Base-by-base conservation (phyloP, 2,888 invertebrate genomes). In the Brenthis daphne region DNA sequence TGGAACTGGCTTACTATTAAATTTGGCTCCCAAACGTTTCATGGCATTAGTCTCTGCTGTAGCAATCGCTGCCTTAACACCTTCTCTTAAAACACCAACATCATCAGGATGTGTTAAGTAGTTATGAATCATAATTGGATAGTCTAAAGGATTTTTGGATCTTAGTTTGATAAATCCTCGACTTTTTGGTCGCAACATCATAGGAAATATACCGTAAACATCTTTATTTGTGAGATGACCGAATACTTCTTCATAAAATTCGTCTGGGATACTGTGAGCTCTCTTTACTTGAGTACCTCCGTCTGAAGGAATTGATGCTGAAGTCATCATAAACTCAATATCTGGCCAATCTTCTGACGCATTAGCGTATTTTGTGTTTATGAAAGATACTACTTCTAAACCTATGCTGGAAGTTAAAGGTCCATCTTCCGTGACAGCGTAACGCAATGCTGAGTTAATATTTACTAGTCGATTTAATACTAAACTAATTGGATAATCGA, bases 41-140 rank as follows among this genome's bases (percentile, higher is more conserved):
- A 97, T 93, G 0, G 97, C 95, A 75, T 94, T 91, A 0, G 97
- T 97, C 82, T 97, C 95, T 0, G 95, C 97, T 20, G 97, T 94
- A 0, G 97, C 97, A 2, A 98, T 83, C 0, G 97, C 96, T 0
- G 97, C 96, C 83, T 98, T 98, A 0, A 97, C 96, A 14, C 98
- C 98, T 87, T 98, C 98, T 29, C 97, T 93, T 64, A 98, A 85
- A 0, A 97, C 96, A 43, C 95, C 94, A 0, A 98, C 95, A 78
- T 99, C 99, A 71, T 96, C 95, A 0, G 96, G 96, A 84, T 98
- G 96, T 0, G 97, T 96, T 71, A 99, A 91, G 82, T 99, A 99
- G 85, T 99, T 99, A 80, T 98, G 98, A 78, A 97, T 96, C 82
- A 99, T 94, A 5, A 97, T 89, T 0, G 99, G 99, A 84, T 98